Evolutionary conservation across 2,113 vertebrate species (phyloP).

Genomic region (Theristicus caerulescens): DNA sequence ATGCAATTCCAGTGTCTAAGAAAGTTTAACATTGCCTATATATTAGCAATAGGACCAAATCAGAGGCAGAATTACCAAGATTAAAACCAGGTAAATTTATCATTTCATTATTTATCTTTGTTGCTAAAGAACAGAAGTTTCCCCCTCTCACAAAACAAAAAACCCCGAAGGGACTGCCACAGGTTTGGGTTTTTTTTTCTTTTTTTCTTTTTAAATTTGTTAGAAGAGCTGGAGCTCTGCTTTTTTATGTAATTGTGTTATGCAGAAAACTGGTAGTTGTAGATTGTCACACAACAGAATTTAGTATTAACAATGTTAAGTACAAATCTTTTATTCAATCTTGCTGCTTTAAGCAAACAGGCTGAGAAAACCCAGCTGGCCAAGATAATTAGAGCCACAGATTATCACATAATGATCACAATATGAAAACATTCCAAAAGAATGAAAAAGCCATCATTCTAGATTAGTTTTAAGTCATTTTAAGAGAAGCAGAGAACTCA

Average conservation of each 20-base stretch:
- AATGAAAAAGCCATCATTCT: conserved; percentile 45
- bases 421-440: conserved; percentile 57
- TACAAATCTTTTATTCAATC: neutral
- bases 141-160: neutral
- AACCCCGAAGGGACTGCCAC: neutral
- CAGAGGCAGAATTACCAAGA: neutral
- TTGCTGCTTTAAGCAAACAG: conserved; percentile 19
- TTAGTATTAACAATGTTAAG: neutral
- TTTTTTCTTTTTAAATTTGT: neutral
- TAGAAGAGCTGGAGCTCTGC: neutral
- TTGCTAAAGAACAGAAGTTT: neutral
- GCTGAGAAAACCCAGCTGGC: conserved; percentile 56
- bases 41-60: neutral
- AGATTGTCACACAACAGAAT: neutral
- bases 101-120: neutral
- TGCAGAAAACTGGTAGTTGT: neutral
- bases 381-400: conserved; percentile 50
- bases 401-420: conserved; percentile 53
- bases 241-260: neutral
- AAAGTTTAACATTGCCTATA: neutral
- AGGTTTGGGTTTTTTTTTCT: neutral
- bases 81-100: neutral
- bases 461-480: conserved; percentile 45
- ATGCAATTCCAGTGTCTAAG: neutral
- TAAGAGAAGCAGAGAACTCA: conserved; percentile 53